Base-by-base conservation (phyloP, 2,797 vertebrate genomes). In the Champsocephalus gunnari region DNA sequence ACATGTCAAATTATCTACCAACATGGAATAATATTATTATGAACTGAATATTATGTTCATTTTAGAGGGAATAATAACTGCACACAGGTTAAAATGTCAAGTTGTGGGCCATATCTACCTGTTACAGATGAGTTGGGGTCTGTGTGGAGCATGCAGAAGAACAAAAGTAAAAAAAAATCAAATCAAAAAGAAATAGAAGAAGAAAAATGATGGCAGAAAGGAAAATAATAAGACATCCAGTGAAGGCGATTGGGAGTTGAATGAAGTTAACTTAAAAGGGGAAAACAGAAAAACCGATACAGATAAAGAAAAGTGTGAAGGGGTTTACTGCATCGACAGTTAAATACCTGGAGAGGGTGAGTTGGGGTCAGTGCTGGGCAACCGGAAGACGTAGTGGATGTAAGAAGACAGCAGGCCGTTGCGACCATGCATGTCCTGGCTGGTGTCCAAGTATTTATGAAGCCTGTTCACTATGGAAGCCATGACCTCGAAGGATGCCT, bases 401-500 rank as follows among this genome's bases (percentile, higher is more conserved):
- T 99, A 99, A 1, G 98, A 99, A 45, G 98, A 97, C 28, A 99
- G 95, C 56, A 99, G 96, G 91, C 94, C 96, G 85, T 98, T 99
- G 72, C 98, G 96, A 50, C 98, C 98, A 0, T 99, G 98, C 94
- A 98, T 97, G 91, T 99, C 98, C 85, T 99, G 98, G 90, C 94
- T 99, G 81, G 96, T 96, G 90, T 99, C 98, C 89, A 99, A 86
- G 91, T 97, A 99, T 92, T 97, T 99, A 69, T 99, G 98, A 56
- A 99, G 97, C 63, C 98, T 96, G 90, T 99, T 99, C 78, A 99
- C 97, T 80, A 99, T 96, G 3, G 98, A 98, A 5, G 98, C 97
- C 96, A 99, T 99, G 0, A 98, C 97, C 91, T 99, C 98, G 49
- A 99, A 99, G 51, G 97, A 98, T 1, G 96, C 97, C 88, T 99